Percentiles rank a stretch among this genome's conserved stretches.
Conservation (phyloP, 1,140 invertebrate genomes). For the Sarcophaga peregrina region DNA sequence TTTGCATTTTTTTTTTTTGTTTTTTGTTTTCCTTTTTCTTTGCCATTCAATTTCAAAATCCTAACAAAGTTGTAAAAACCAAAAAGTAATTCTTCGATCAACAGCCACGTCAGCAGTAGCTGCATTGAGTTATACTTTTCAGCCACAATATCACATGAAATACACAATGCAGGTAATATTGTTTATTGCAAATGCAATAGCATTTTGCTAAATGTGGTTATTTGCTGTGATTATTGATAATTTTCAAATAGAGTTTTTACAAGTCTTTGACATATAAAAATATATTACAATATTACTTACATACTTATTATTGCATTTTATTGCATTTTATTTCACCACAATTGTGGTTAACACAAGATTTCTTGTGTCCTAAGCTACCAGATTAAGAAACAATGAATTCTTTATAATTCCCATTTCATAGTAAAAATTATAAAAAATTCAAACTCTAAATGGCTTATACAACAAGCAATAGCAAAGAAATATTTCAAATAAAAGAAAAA, state of each 20-base stretch:
- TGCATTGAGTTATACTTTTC: neutral
- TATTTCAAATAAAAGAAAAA: neutral
- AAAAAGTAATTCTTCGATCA: neutral
- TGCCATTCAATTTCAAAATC: neutral
- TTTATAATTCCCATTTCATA: neutral
- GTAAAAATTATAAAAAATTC: neutral
- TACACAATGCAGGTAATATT: too few relatives aligned
- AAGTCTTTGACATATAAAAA: constrained; percentile 34
- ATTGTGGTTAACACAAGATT: constrained; percentile 34
- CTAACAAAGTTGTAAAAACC: constrained; percentile 5
- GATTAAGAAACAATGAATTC: constrained; percentile 12
- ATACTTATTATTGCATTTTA: constrained; percentile 26
- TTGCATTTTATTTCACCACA: constrained; percentile 15
- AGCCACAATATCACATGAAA: neutral
- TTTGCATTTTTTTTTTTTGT: neutral
- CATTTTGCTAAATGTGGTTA: constrained; percentile 33
- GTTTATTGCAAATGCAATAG: too few relatives aligned
- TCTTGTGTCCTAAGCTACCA: neutral
- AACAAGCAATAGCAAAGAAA: neutral
- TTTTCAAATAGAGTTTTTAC: constrained; percentile 37
- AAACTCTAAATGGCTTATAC: neutral
- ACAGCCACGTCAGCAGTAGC: neutral
- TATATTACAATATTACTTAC: neutral
- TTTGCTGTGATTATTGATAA: constrained; percentile 36
- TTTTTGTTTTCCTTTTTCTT: constrained; percentile 1